Percentiles rank a stretch among this genome's conserved stretches.
These are phyloP conservation scores for Limenitis camilla DNA, from an alignment of 2,888 invertebrate species.

Conservation along the genomic window DNA sequence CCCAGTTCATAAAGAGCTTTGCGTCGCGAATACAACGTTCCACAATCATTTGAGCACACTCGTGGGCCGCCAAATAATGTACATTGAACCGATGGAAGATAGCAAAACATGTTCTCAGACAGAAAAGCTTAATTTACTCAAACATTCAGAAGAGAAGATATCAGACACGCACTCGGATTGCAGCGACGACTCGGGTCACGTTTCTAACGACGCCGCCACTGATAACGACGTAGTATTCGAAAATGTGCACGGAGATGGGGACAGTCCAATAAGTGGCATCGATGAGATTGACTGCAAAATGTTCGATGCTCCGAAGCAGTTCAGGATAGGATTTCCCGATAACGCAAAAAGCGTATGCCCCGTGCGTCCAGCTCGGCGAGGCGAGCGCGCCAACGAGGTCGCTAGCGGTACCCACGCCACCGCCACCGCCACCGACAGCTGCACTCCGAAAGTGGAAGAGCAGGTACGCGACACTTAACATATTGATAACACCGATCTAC, in stretches of 20 bases:
- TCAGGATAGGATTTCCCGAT: constrained; percentile 55
- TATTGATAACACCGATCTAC: constrained; percentile 67
- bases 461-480: constrained; percentile 72
- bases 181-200: constrained; percentile 88
- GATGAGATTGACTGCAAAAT: constrained; percentile 62
- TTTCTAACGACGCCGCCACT: constrained; percentile 86
- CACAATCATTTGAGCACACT: constrained; percentile 71
- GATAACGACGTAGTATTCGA: constrained; percentile 74
- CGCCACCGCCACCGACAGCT: constrained; percentile 45
- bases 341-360: constrained; percentile 61
- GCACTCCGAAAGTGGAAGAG: constrained; percentile 71
- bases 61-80: constrained; percentile 67
- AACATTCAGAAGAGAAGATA: constrained; percentile 66
- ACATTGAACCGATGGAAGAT: constrained; percentile 59
- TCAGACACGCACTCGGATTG: constrained; percentile 80
- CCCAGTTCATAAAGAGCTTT: constrained; percentile 63
- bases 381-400: constrained; percentile 68
- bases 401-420: constrained; percentile 67
- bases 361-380: constrained; percentile 63
- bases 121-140: constrained; percentile 53
- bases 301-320: constrained; percentile 54
- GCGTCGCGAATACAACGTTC: constrained; percentile 66
- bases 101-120: constrained; percentile 54
- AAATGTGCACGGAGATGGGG: constrained; percentile 47
- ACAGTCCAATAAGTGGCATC: constrained; percentile 40